Conservation (phyloP, 2,113 vertebrate genomes). For the Oophaga pumilio region DNA sequence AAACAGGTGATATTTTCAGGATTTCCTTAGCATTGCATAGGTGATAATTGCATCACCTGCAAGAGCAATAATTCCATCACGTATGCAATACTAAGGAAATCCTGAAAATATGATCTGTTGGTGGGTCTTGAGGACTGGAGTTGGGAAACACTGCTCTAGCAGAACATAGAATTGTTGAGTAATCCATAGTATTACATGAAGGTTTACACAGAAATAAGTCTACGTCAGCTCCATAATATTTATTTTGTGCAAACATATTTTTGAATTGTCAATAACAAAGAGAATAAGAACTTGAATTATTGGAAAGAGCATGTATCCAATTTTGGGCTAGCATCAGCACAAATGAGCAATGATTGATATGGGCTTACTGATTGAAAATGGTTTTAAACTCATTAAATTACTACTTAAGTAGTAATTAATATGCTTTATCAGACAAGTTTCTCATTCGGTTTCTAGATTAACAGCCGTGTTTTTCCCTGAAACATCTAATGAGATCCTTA, state of each 20-base stretch:
- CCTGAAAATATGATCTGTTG: too few relatives aligned
- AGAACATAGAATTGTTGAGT: too few relatives aligned
- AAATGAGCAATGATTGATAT: conserved; percentile 15
- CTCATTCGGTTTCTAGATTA: conserved; percentile 42
- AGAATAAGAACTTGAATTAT: background rate
- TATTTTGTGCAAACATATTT: background rate
- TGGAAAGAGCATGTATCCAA: background rate
- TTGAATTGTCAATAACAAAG: background rate
- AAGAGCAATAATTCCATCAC: too few relatives aligned
- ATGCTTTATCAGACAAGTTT: conserved; percentile 44
- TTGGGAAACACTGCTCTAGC: too few relatives aligned
- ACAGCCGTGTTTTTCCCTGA: conserved; percentile 33
- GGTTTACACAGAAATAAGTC: too few relatives aligned
- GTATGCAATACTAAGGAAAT: too few relatives aligned
- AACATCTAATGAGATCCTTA: conserved; percentile 49
- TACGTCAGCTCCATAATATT: too few relatives aligned
- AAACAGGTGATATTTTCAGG: too few relatives aligned
- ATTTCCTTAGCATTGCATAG: too few relatives aligned
- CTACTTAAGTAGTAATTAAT: conserved; percentile 52
- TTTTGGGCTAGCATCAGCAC: background rate
- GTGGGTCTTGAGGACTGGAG: too few relatives aligned
- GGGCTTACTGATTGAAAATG: conserved; percentile 41
- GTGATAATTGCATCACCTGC: too few relatives aligned
- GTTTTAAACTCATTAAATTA: conserved; percentile 43
- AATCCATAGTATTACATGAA: too few relatives aligned